Evolutionary conservation across 2,113 vertebrate species (phyloP).

Genomic region (Megalops atlanticus): DNA sequence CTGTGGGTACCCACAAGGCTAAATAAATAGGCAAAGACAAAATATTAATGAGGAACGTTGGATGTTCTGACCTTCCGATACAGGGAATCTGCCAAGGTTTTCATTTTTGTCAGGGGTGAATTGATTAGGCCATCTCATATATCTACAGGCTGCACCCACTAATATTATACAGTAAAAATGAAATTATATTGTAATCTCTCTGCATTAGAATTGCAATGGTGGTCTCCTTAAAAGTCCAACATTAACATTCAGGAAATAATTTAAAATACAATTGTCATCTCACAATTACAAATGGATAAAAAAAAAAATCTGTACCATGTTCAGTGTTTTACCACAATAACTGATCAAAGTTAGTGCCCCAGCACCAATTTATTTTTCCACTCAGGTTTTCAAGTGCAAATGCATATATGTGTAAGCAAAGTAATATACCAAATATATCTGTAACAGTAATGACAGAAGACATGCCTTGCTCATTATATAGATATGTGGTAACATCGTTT

Average conservation of each 20-base stretch:
- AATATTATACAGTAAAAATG: constrained; percentile 2
- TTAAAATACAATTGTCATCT: background rate
- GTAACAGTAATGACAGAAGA: no score
- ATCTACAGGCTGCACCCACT: constrained; percentile 14
- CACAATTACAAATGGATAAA: background rate
- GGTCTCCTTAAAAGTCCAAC: background rate
- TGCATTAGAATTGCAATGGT: background rate
- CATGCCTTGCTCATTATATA: no score
- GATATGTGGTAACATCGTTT: no score
- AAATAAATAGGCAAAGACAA: constrained; percentile 10
- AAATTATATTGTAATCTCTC: background rate
- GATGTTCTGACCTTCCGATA: background rate
- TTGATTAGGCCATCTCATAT: constrained; percentile 12
- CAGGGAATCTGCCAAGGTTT: background rate
- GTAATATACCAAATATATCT: no score
- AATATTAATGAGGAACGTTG: constrained; percentile 5
- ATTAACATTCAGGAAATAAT: background rate
- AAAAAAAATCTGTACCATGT: background rate
- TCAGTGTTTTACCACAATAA: background rate
- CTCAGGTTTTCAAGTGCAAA: no score
- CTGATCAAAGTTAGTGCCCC: no score
- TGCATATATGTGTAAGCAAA: no score
- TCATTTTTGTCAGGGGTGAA: constrained; percentile 11
- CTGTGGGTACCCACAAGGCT: background rate
- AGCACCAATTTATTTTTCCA: no score